Evolutionary conservation across 2,797 vertebrate genomes (phyloP).

Genomic region (Carcharodon carcharias): DNA sequence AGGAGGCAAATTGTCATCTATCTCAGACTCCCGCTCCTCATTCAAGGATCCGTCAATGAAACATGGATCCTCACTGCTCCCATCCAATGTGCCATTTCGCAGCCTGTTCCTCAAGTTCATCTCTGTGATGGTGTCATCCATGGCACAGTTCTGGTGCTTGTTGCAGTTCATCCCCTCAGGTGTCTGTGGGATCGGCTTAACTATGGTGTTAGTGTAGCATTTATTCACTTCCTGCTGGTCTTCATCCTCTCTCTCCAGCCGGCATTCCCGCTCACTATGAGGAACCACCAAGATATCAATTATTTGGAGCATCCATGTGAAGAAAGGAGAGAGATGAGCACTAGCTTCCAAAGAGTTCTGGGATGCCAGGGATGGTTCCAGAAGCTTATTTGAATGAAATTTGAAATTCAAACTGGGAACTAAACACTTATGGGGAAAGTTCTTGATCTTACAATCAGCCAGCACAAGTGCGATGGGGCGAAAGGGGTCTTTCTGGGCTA

Average conservation of each 20-base stretch:
- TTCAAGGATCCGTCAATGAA: constrained; percentile 80
- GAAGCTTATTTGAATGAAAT: not conserved
- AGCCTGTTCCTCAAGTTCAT: constrained; percentile 69
- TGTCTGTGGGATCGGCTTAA: constrained; percentile 73
- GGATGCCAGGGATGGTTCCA: not conserved
- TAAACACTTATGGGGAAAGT: not conserved
- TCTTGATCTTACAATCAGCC: not conserved
- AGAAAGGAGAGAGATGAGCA: not conserved
- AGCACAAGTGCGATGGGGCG: not conserved
- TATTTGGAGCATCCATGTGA: not conserved
- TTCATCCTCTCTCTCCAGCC: constrained; percentile 55
- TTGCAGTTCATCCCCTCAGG: constrained; percentile 53
- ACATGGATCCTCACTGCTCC: constrained; percentile 80
- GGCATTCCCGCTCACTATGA: constrained; percentile 57
- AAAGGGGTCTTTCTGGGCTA: too few relatives aligned
- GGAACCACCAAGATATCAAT: not conserved
- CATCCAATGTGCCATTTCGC: constrained; percentile 69
- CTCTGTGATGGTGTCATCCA: constrained; percentile 80
- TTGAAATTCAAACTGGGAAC: not conserved
- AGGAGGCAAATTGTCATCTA: constrained; percentile 51
- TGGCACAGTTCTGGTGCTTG: constrained; percentile 46
- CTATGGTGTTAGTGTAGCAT: constrained; percentile 79
- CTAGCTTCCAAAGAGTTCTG: not conserved
- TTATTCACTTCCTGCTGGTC: constrained; percentile 71
- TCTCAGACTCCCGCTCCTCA: constrained; percentile 71